These are phyloP conservation scores for Cinclus cinclus DNA, from an alignment of 2,113 vertebrate species.

Conservation along the genomic window DNA sequence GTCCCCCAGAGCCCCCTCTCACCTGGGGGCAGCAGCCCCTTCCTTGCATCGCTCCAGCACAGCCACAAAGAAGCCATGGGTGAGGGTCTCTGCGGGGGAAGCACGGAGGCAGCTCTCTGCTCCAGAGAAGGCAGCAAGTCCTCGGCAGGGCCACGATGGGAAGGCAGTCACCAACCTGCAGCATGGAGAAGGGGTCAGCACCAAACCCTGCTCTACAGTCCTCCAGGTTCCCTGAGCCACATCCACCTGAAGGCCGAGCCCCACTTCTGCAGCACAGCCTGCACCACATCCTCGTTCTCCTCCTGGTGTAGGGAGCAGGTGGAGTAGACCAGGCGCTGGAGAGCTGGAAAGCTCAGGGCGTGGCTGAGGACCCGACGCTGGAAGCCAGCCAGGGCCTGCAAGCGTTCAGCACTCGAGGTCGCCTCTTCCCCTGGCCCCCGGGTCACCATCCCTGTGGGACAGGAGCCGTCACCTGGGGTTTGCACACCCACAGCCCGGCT, in stretches of 20 bases:
- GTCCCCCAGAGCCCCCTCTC: neutral
- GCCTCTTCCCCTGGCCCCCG: slow-evolving; percentile 41
- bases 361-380: slow-evolving; percentile 84
- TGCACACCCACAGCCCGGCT: accelerated
- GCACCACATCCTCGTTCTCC: slow-evolving; percentile 92
- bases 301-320: slow-evolving; percentile 90
- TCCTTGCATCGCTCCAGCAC: slow-evolving; percentile 74
- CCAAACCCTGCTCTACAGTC: accelerated
- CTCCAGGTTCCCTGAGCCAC: accelerated
- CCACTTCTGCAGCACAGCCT: slow-evolving; percentile 74
- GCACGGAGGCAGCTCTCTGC: slow-evolving; percentile 84
- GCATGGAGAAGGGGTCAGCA: neutral
- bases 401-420: slow-evolving; percentile 45
- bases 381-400: slow-evolving; percentile 84
- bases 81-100: slow-evolving; percentile 78
- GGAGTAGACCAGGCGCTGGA: slow-evolving; percentile 88
- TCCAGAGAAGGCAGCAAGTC: slow-evolving; percentile 75
- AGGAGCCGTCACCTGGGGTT: accelerated
- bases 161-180: slow-evolving; percentile 80
- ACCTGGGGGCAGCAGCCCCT: neutral
- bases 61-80: slow-evolving; percentile 91
- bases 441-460: slow-evolving; percentile 80
- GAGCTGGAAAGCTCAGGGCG: slow-evolving; percentile 81
- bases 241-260: slow-evolving; percentile 78
- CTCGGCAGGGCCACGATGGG: slow-evolving; percentile 86